Evolutionary conservation across 2,888 invertebrate genomes (phyloP), one percentile per base, ranked within the genome.

Genomic region (Anthoptus insignis): DNA sequence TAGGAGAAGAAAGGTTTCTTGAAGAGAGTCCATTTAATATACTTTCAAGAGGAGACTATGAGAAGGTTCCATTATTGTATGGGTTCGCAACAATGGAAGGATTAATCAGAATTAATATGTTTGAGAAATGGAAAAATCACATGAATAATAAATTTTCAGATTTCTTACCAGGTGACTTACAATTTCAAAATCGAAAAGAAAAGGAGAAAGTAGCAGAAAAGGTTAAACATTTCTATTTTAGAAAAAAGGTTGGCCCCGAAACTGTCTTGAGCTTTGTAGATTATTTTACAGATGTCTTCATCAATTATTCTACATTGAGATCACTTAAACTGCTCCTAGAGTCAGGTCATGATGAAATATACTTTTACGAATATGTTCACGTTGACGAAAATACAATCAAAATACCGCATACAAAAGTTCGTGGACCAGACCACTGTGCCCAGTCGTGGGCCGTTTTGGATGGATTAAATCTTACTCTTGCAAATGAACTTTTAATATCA

Each of bases 61-160:
- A 64, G 21, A 81, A 82, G 69, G 57, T 82, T 2, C 85, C 84
- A 0, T 56, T 83, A 29, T 63, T 85, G n/a, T 77, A 77, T 57
- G 83, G 83, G 14, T 78, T 79, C 68, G 64, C 75, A 32, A 71
- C 80, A 39, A 77, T 76, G 75, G 81, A 83, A 59, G 84, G 82
- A 2, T 56, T 72, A 2, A 4, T 81, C 1, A 72, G 80, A 27
- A 21, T 80, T 0, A 19, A 39, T 0, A 21, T 70, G 0, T 84
- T 81, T 57, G 75, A 82, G 1, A 1, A 21, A 0, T 82, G 80
- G 80, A 79, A 66, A 58, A 56, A 61, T 16, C 58, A 47, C 56
- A 85, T 87, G 83, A 82, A 82, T 72, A 66, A 77, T 19, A 81
- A 79, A 0, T 87, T 86, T 74, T 77, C 83, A 0, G 79, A 85